A percentile compares a stretch with the other conserved stretches of the same genome.
Evolutionary conservation across 2,888 invertebrate genomes (phyloP).

Genomic region (Netelia melanura): DNA sequence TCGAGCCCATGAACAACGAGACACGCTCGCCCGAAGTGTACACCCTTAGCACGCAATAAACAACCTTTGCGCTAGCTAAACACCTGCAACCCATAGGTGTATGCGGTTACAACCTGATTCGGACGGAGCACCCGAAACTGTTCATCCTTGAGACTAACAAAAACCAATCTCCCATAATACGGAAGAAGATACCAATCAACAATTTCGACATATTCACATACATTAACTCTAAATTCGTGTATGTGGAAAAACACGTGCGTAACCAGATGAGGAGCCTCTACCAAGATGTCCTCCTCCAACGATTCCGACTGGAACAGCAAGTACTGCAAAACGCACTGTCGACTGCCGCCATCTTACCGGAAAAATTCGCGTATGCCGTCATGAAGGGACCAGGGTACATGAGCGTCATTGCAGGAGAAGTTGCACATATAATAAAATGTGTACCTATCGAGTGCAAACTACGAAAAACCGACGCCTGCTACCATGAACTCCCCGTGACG

Average conservation of each 20-base stretch:
- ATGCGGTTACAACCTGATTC: slow-evolving; percentile 36
- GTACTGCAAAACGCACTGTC: slow-evolving; percentile 71
- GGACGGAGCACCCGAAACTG: slow-evolving; percentile 35
- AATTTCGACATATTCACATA: slow-evolving; percentile 71
- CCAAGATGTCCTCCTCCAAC: slow-evolving; percentile 64
- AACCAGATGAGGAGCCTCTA: slow-evolving; percentile 68
- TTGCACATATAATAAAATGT: slow-evolving; percentile 73
- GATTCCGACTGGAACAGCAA: slow-evolving; percentile 72
- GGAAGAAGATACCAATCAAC: not conserved
- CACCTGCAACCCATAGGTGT: not conserved
- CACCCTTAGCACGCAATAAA: not conserved
- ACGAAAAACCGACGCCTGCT: slow-evolving; percentile 67
- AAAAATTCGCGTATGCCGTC: slow-evolving; percentile 72
- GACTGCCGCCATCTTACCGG: slow-evolving; percentile 69
- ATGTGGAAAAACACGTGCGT: slow-evolving; percentile 72
- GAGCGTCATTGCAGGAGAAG: slow-evolving; percentile 71
- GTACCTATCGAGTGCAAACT: slow-evolving; percentile 68
- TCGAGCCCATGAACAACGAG: not conserved
- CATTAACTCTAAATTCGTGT: slow-evolving; percentile 75
- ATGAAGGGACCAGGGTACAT: slow-evolving; percentile 72
- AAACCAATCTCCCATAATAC: not conserved
- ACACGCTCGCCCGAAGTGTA: slow-evolving; percentile 2
- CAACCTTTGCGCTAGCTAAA: slow-evolving; percentile 37
- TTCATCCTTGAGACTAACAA: slow-evolving; percentile 26
- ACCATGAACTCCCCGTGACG: slow-evolving; percentile 71